Percentiles rank a stretch among this genome's conserved stretches.
phyloP scores from a whole-genome alignment of 2,113 vertebrate species.

The Oreocharis arfaki region DNA sequence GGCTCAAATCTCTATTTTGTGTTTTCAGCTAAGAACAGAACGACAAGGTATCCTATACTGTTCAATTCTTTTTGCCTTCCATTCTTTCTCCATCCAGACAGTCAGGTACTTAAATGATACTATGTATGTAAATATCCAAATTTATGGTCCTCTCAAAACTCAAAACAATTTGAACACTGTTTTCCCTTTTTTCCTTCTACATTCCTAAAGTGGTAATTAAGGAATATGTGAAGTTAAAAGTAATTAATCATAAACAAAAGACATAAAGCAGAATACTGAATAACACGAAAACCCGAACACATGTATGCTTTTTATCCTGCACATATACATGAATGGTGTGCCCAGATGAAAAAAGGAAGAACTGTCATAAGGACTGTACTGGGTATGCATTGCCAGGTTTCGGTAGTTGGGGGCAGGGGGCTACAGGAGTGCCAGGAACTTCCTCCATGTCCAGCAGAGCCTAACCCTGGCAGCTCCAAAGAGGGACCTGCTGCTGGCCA shows the following conservation, averaged over 20 bases:
- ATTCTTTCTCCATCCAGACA: background rate
- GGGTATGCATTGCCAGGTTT: background rate
- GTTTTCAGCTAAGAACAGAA: background rate
- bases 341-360: background rate
- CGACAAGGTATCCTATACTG: background rate
- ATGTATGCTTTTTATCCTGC: background rate
- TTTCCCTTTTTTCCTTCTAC: background rate
- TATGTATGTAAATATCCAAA: background rate
- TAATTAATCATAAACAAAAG: background rate
- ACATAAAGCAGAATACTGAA: background rate
- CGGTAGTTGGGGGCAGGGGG: rapidly evolving
- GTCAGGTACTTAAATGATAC: background rate
- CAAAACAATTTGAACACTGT: background rate
- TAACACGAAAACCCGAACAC: background rate
- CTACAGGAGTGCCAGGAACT: background rate
- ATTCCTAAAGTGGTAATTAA: background rate
- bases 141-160: background rate
- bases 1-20: background rate
- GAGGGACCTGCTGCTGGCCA: background rate
- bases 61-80: background rate
- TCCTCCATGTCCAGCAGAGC: background rate
- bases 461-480: background rate
- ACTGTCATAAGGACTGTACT: background rate
- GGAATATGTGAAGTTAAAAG: background rate
- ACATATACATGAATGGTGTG: rapidly evolving